Evolutionary conservation across 2,797 vertebrate species (phyloP).

Genomic region (Arnoldichthys spilopterus): DNA sequence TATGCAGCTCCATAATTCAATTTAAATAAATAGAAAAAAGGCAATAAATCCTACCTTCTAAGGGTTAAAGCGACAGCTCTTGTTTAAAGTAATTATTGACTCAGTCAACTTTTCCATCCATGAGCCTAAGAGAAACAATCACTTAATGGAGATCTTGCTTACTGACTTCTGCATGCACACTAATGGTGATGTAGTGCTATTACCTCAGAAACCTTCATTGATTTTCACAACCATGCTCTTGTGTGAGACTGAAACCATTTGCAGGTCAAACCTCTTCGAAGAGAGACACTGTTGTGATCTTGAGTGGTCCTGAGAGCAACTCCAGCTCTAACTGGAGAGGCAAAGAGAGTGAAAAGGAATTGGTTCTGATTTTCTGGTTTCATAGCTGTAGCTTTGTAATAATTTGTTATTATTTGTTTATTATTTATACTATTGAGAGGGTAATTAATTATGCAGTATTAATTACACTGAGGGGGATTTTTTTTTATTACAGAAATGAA

Average conservation of each 20-base stretch:
- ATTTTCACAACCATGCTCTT: background rate
- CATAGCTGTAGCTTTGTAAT: too few species aligned
- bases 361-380: too few species aligned
- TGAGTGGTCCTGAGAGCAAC: background rate
- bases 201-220: background rate
- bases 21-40: background rate
- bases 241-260: background rate
- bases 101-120: background rate
- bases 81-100: background rate
- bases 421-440: background rate
- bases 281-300: background rate
- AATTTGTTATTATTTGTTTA: background rate
- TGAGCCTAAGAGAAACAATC: background rate
- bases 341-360: background rate
- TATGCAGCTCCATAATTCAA: background rate
- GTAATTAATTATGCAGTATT: background rate
- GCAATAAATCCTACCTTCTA: background rate
- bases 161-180: background rate
- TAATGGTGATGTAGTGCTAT: background rate
- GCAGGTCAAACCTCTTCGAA: background rate
- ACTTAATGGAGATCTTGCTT: slow-evolving; percentile 4
- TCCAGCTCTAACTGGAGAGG: background rate
- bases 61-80: background rate
- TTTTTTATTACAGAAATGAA: background rate
- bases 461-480: background rate